A percentile compares a stretch with the other conserved stretches of the same genome.
phyloP scores from a whole-genome alignment of 2,113 vertebrate species.

The Grallaria varia region DNA sequence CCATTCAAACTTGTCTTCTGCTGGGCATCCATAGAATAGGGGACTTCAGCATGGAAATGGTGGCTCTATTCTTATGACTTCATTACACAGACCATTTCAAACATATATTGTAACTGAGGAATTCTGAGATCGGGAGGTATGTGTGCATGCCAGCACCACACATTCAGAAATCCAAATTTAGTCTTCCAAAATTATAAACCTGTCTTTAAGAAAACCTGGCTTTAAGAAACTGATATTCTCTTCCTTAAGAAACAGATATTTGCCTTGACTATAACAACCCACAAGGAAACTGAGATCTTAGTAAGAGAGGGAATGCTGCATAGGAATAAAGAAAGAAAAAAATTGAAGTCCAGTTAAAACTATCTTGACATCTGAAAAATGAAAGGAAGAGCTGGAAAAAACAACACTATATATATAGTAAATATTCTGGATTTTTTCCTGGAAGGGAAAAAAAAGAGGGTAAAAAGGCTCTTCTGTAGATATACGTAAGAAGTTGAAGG shows the following conservation, averaged over 20 bases:
- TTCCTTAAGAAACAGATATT: not conserved
- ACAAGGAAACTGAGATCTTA: not conserved
- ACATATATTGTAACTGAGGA: not conserved
- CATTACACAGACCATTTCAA: not conserved
- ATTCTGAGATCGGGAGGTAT: accelerated
- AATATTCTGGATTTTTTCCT: not conserved
- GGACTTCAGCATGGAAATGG: not conserved
- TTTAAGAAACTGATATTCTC: not conserved
- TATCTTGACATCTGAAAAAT: not conserved
- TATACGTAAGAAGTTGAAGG: not conserved
- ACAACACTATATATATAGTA: not conserved
- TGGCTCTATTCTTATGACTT: not conserved
- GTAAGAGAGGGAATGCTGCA: not conserved
- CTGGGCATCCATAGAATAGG: not conserved
- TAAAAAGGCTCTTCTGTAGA: not conserved
- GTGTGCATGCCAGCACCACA: accelerated
- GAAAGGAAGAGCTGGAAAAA: not conserved
- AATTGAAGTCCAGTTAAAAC: not conserved
- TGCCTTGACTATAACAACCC: not conserved
- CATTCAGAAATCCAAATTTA: not conserved
- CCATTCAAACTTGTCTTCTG: not conserved
- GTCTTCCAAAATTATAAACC: not conserved
- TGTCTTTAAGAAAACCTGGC: not conserved
- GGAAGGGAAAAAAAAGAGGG: not conserved
- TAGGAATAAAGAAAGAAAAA: not conserved